These are phyloP conservation scores for Seladonia tumulorum DNA, from an alignment of 2,888 invertebrate genomes.

Conservation along the genomic window DNA sequence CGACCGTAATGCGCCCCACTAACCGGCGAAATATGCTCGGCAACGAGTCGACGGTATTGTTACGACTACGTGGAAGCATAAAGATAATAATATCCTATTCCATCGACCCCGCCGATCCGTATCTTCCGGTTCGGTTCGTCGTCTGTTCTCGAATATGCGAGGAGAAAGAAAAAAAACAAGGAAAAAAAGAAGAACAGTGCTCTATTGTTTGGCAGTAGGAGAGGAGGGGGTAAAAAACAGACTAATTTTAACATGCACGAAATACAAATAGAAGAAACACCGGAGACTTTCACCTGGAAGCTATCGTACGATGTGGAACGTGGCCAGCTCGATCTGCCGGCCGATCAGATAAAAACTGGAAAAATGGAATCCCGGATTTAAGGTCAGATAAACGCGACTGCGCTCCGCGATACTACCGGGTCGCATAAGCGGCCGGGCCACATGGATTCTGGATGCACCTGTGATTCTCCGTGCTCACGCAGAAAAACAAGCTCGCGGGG, in stretches of 20 bases:
- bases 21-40: slow-evolving; percentile 59
- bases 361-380: slow-evolving; percentile 34
- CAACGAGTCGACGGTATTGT: slow-evolving; percentile 62
- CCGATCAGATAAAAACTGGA: slow-evolving; percentile 43
- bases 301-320: slow-evolving; percentile 33
- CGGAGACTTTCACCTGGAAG: slow-evolving; percentile 48
- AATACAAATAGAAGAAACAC: slow-evolving; percentile 32
- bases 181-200: not conserved
- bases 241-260: slow-evolving; percentile 47
- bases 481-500: slow-evolving; percentile 24
- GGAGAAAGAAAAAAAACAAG: too few relatives aligned
- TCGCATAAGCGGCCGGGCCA: slow-evolving; percentile 28
- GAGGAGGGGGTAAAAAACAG: not conserved
- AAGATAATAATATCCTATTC: slow-evolving; percentile 64
- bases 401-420: not conserved
- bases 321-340: slow-evolving; percentile 3
- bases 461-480: slow-evolving; percentile 20
- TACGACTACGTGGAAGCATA: slow-evolving; percentile 63
- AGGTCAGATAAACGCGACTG: slow-evolving; percentile 53
- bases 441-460: slow-evolving; percentile 31
- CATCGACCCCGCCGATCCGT: slow-evolving; percentile 62
- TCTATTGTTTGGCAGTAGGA: not conserved
- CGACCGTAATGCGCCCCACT: slow-evolving; percentile 59
- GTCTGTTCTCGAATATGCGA: slow-evolving; percentile 45
- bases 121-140: slow-evolving; percentile 45